These are phyloP conservation scores for Sylvilagus bachmani DNA, from an alignment of 2,113 vertebrate genomes.

Conservation along the genomic window DNA sequence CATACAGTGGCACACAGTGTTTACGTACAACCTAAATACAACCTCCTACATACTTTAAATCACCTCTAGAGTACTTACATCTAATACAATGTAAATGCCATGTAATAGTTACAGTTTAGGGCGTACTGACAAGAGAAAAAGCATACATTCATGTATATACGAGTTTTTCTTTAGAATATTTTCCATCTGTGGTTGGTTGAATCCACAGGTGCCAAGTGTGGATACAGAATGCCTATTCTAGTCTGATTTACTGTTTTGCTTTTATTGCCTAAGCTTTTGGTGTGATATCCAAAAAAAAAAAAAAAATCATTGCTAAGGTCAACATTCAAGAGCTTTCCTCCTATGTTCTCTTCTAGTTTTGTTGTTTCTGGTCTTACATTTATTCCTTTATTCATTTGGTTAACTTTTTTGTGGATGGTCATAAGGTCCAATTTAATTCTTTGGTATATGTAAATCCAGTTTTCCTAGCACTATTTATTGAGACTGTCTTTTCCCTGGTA, in stretches of 20 bases:
- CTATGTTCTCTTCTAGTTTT: background rate
- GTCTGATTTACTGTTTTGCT: background rate
- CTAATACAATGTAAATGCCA: background rate
- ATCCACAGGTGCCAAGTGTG: background rate
- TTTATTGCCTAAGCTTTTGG: background rate
- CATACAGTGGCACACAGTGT: background rate
- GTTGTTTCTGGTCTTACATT: background rate
- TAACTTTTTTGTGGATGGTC: background rate
- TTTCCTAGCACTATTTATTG: background rate
- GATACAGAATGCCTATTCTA: background rate
- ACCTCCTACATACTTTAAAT: background rate
- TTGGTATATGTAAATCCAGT: background rate
- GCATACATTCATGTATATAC: background rate
- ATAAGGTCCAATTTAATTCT: background rate
- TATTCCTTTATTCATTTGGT: background rate
- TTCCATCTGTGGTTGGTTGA: background rate
- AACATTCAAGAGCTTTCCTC: background rate
- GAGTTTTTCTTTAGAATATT: no score
- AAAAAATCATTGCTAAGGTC: background rate
- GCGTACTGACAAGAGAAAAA: background rate
- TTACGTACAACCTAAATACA: background rate
- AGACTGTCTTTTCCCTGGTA: background rate
- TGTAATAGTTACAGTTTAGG: background rate
- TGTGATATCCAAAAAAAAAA: background rate
- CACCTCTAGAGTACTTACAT: background rate